phyloP scores from a whole-genome alignment of 2,888 invertebrate species.

The Coecobrya sp. region DNA sequence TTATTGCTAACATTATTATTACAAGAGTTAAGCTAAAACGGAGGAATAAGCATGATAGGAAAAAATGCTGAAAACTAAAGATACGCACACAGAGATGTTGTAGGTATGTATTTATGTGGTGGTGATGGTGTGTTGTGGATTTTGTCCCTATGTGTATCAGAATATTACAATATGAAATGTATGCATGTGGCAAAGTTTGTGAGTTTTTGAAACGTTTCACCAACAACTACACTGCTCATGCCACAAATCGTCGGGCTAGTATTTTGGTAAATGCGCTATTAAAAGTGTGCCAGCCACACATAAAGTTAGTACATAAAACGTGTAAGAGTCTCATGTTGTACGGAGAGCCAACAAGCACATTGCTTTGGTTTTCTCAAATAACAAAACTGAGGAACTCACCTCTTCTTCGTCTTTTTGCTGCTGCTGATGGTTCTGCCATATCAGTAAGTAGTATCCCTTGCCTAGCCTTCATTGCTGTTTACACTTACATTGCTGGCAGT shows the following conservation, averaged over 20 bases:
- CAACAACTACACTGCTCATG: constrained; percentile 72
- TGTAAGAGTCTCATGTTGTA: constrained; percentile 52
- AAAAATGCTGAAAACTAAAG: constrained; percentile 61
- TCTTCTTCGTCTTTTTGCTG: constrained; percentile 16
- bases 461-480: constrained; percentile 62
- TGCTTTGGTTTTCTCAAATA: constrained; percentile 64
- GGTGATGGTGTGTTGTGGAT: constrained; percentile 21
- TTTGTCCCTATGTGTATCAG: constrained; percentile 6
- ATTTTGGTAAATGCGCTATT: constrained; percentile 87
- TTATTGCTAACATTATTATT: constrained; percentile 54
- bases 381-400: constrained; percentile 60
- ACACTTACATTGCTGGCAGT: constrained; percentile 59
- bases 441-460: constrained; percentile 62
- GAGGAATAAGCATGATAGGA: constrained; percentile 27
- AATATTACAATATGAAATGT: constrained; percentile 13
- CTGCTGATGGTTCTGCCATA: constrained; percentile 27
- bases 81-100: neutral
- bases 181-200: constrained; percentile 39
- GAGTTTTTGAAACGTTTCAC: constrained; percentile 68
- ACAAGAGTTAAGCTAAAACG: constrained; percentile 48
- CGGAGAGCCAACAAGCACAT: constrained; percentile 45
- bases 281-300: constrained; percentile 87
- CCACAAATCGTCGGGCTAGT: constrained; percentile 86
- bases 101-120: constrained; percentile 10
- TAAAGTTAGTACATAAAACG: constrained; percentile 59